phyloP scores from a whole-genome alignment of 2,888 invertebrate genomes.

The Drosophila acutilabella region DNA sequence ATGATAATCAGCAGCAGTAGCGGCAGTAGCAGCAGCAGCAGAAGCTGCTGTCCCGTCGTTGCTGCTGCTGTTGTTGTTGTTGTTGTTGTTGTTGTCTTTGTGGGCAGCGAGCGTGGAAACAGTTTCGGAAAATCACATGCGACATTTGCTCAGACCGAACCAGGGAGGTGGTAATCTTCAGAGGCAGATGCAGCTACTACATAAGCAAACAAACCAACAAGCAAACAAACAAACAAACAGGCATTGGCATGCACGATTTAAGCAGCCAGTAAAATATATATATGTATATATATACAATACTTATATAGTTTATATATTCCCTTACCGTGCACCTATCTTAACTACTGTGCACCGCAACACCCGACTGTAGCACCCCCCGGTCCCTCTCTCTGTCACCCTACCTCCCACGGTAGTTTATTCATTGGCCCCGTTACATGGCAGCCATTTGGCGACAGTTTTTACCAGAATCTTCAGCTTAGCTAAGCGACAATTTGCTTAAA shows the following conservation, averaged over 20 bases:
- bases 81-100: slow-evolving; percentile 69
- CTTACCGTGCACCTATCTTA: slow-evolving; percentile 1
- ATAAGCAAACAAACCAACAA: slow-evolving; percentile 24
- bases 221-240: slow-evolving; percentile 20
- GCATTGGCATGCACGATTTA: slow-evolving; percentile 49
- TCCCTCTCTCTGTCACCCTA: slow-evolving; percentile 12
- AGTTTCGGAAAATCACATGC: slow-evolving; percentile 84
- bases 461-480: slow-evolving; percentile 47
- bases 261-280: slow-evolving; percentile 28
- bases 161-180: slow-evolving; percentile 69
- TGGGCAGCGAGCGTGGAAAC: slow-evolving; percentile 85
- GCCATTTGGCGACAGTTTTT: slow-evolving; percentile 81
- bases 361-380: slow-evolving; percentile 8
- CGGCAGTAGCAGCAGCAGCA: slow-evolving; percentile 31
- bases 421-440: slow-evolving; percentile 77
- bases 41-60: slow-evolving; percentile 64
- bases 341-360: too few species aligned
- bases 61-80: slow-evolving; percentile 30
- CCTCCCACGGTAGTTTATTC: slow-evolving; percentile 66
- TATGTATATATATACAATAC: background rate
- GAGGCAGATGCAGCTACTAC: slow-evolving; percentile 64
- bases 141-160: slow-evolving; percentile 78
- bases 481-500: slow-evolving; percentile 82
- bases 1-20: slow-evolving; percentile 71
- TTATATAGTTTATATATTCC: slow-evolving; percentile 4